phyloP scores from a whole-genome alignment of 2,888 invertebrate species.

The Crossocerus cetratus region DNA sequence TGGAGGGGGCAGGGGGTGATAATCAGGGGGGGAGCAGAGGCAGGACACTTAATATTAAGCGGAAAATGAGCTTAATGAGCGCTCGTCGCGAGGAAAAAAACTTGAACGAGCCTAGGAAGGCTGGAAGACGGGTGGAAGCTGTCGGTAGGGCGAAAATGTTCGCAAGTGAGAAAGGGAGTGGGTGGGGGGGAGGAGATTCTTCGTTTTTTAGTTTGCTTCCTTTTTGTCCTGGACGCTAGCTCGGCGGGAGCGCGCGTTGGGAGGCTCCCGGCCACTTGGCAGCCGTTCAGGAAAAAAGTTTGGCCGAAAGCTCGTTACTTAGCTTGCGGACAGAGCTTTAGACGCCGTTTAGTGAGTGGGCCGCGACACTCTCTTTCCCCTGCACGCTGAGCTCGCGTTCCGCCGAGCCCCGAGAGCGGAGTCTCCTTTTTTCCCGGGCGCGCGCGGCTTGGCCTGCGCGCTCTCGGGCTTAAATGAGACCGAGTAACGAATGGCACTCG shows the following conservation, averaged over 20 bases:
- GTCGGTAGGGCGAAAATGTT: conserved; percentile 59
- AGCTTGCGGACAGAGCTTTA: conserved; percentile 67
- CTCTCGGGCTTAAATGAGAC: conserved; percentile 35
- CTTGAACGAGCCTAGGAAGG: not conserved
- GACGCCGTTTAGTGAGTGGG: conserved; percentile 63
- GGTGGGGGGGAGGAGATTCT: conserved; percentile 44
- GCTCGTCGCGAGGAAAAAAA: conserved; percentile 56
- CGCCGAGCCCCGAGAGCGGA: not conserved
- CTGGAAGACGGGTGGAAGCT: conserved; percentile 47
- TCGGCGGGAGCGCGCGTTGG: conserved; percentile 28
- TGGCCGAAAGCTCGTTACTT: conserved; percentile 70
- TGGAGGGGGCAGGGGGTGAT: not conserved
- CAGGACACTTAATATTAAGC: conserved; percentile 64
- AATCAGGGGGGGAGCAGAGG: too few relatives aligned
- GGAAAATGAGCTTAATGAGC: conserved; percentile 70
- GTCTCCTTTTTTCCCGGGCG: conserved; percentile 9
- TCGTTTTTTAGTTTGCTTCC: conserved; percentile 42
- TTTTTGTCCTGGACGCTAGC: conserved; percentile 22
- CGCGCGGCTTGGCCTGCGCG: conserved; percentile 17
- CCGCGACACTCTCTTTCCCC: conserved; percentile 42
- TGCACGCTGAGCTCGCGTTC: not conserved
- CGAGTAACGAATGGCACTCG: conserved; percentile 43
- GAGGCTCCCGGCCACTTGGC: conserved; percentile 66
- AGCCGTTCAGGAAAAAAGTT: conserved; percentile 68
- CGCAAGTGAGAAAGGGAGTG: conserved; percentile 32